Base-by-base conservation (phyloP, 2,113 vertebrate genomes). In the Gavia stellata region DNA sequence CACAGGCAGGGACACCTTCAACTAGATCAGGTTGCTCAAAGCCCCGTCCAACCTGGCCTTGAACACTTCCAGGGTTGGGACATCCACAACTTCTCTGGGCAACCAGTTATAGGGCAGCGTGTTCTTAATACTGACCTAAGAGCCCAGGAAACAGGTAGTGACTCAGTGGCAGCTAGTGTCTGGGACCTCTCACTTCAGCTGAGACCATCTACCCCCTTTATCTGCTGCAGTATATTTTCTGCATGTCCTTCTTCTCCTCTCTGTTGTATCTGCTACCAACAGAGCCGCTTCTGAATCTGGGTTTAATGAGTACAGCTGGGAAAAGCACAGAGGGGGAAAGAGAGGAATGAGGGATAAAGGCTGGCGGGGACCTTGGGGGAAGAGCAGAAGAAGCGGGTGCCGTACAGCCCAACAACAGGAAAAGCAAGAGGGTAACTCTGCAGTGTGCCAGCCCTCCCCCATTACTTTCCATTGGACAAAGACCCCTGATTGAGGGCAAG, bases 391-490 rank as follows among this genome's bases (percentile, higher is more conserved):
- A 18, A 72, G 52, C 0, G 4, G 28, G 7, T 61, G 19, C 23
- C 2, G 1, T 26, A 66, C 12, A 36, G 29, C 17, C 26, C 16
- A 65, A 67, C 3, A 71, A 38, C 26, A 86, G 33, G 59, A 73
- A 77, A 53, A 85, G 21, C 33, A 66, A 59, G 24, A 91, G 10
- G 7, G 29, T 61, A 56, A 45, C 15, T 42, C n/a, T 36, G 26
- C 2, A 2, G 25, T 0, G 0, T 81, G 45, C 61, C 67, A 67
- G 56, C 3, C 34, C 24, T 72, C 25, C 6, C 2, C 15, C 38
- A 10, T 44, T 58, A n/a, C 26, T 28, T 63, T 52, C 40, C 10
- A 17, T 5, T 36, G 28, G 52, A 36, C 34, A 62, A 72, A 78
- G 19, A 31, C 8, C 36, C 50, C 49, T 59, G 26, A 38, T 0